phyloP scores from a whole-genome alignment of 2,888 invertebrate genomes.

The Formica aserva region DNA sequence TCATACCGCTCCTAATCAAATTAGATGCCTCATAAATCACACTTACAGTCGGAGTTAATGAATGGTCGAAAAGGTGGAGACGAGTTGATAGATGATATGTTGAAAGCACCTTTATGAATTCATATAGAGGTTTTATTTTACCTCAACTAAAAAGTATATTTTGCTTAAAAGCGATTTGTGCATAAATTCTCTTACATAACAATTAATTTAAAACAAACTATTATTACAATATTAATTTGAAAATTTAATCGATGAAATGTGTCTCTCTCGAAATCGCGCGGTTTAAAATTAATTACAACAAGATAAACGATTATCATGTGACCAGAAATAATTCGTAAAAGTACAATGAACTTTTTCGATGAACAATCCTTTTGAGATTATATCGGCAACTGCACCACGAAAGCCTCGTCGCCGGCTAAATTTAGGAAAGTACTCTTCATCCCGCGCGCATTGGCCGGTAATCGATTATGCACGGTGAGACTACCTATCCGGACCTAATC shows the following conservation, averaged over 20 bases:
- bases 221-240: not conserved
- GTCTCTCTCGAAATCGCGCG: not conserved
- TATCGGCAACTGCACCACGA: not conserved
- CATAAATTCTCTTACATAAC: not conserved
- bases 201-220: not conserved
- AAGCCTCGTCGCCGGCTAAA: conserved; percentile 6
- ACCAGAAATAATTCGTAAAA: not conserved
- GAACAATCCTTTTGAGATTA: not conserved
- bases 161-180: not conserved
- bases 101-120: conserved; percentile 10
- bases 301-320: not conserved
- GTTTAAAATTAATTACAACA: not conserved
- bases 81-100: conserved; percentile 45
- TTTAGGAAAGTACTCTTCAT: conserved; percentile 34
- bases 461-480: conserved; percentile 60
- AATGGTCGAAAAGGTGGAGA: conserved; percentile 42
- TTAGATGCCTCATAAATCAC: conserved; percentile 65
- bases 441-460: conserved; percentile 21
- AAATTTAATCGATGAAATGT: not conserved
- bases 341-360: conserved; percentile 13
- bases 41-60: conserved; percentile 35
- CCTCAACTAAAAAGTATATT: not conserved
- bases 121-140: not conserved
- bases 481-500: conserved; percentile 63
- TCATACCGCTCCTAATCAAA: conserved; percentile 50